Base-by-base conservation (phyloP, 1,140 invertebrate species). In the Leptonema lineaticorne region DNA sequence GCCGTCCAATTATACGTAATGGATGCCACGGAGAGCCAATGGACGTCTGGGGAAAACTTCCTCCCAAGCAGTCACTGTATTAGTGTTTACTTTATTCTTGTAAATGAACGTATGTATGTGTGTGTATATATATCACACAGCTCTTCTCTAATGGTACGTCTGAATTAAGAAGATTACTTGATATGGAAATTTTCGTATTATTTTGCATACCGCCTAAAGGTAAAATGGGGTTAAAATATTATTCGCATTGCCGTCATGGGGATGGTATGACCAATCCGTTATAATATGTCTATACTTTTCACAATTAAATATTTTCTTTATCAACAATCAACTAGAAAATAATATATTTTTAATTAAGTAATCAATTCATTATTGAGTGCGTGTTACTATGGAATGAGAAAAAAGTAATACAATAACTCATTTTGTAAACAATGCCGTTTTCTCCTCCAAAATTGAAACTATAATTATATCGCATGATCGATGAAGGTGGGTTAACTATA, bases 1-100 rank as follows among this genome's bases (percentile, higher is more conserved):
- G 69, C 65, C 65, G 64, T 67, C 58, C 71, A 73, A 73, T 73
- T 73, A 73, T 65, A 64, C 64, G 65, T 62, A 73, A 73, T 70
- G 68, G 66, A 68, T 63, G 69, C 69, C 71, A 33, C 62, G 50
- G 66, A 50, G 30, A 62, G 33, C 45, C 63, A 67, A 69, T 69
- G 63, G 56, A 59, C 57, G 63, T 69, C 69, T 62, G 58, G 69
- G 69, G 69, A 67, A 46, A 65, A 59, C 62, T 65, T 69, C 50
- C 67, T 66, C 62, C 30, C 41, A 11, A n/a, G 29, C 62, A 18
- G 24, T 9, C 53, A 11, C 60, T 26, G 60, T 45, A 22, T 46
- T 50, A 9, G 45, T 64, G 62, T 64, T 64, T 64, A 64, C 62
- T 50, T 64, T 50, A 50, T 66, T 66, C 53, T 30, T 30, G 27